Evolutionary conservation across 1,140 invertebrate species (phyloP), one percentile per base, ranked within the genome.

Genomic region (Drosophila yakuba): DNA sequence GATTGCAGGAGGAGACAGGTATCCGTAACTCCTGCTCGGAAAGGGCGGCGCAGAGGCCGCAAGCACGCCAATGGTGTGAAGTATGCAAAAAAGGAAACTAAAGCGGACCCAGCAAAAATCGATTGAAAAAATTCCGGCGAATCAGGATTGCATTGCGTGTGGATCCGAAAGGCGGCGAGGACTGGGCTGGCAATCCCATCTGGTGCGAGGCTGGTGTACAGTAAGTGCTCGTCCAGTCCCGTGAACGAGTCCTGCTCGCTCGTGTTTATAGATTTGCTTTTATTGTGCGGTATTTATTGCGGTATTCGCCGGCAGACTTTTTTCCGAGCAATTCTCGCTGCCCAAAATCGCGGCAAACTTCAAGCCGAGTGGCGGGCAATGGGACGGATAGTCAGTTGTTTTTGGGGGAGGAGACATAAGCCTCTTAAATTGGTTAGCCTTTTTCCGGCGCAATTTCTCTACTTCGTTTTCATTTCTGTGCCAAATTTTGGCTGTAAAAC

Each of bases 221-320:
- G 50, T 74, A 48, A 38, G 23, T 36, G 28, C 28, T 44, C 38
- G 60, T 43, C 28, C 56, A 11, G 12, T 43, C 17, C 36, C 32
- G 25, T 15, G 38, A 15, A 14, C 55, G 14, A 20, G 60, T 57
- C 12, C 20, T 55, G 48, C 17, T 64, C 28, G 35, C 39, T 55
- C 56, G 51, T 74, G 35, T 74, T 82, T 67, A 83, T 75, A 75
- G 72, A 73, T 84, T 76, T 76, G 44, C 59, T 77, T 84, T 84
- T 84, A 84, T 84, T 84, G 80, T 71, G 80, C 76, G 80, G 80
- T 84, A 84, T 84, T 84, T 84, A 84, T 80, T 84, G 80, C 73
- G 76, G 80, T 68, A 61, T 76, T 64, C 74, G 69, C 61, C 74
- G 61, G 36, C 45, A 45, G 17, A 39, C 44, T 69, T 66, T 58